These are phyloP conservation scores for Phymastichus coffea DNA, from an alignment of 1,140 invertebrate genomes.

Conservation along the genomic window DNA sequence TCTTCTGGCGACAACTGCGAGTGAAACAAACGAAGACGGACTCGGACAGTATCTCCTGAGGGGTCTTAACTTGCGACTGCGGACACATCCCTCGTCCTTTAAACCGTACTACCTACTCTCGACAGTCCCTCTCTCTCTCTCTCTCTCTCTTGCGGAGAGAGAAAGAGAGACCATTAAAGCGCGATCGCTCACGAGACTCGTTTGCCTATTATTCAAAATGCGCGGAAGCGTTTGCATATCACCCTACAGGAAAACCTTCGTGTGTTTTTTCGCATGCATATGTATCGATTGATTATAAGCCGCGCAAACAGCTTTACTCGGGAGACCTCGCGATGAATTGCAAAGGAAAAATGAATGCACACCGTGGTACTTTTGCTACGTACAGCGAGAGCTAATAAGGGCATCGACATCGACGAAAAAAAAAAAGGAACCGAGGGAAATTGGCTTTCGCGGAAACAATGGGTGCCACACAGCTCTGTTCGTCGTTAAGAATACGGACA, in stretches of 20 bases:
- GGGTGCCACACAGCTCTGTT: not conserved
- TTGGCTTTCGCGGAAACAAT: conserved; percentile 12
- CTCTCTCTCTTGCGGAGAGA: no score
- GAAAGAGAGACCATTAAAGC: conserved; percentile 23
- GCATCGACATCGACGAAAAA: not conserved
- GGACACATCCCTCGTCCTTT: no score
- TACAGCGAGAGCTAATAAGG: conserved; percentile 20
- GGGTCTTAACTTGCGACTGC: no score
- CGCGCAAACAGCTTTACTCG: not conserved
- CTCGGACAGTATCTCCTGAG: no score
- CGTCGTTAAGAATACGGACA: conserved; percentile 17
- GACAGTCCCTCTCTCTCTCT: no score
- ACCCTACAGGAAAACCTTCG: not conserved
- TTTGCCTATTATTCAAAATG: conserved; percentile 24
- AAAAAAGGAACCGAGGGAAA: not conserved
- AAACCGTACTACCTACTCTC: no score
- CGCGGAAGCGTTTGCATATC: not conserved
- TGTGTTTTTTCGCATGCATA: not conserved
- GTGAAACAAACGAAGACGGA: no score
- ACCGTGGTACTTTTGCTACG: no score
- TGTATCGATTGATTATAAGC: conserved; percentile 9
- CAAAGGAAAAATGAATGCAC: no score
- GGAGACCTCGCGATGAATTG: no score
- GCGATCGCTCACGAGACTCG: conserved; percentile 7
- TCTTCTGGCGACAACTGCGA: no score